Base-by-base conservation (phyloP, 2,888 invertebrate species). In the Leptopterna dolabrata region DNA sequence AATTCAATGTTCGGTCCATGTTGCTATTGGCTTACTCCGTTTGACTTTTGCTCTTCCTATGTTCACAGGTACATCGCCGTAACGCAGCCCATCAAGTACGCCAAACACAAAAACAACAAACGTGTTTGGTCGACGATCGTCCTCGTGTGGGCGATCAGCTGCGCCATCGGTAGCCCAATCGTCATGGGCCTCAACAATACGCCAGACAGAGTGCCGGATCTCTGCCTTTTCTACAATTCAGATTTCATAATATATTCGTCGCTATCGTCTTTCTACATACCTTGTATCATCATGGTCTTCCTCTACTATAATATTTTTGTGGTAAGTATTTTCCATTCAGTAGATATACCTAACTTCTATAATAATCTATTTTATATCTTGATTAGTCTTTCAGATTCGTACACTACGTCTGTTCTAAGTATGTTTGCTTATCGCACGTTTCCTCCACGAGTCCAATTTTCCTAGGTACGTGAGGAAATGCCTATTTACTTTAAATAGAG, bases 181-280 rank as follows among this genome's bases (percentile, higher is more conserved):
- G 97, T 98, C 81, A 94, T 99, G 90, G 99, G 99, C 51, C 95
- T 99, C 90, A 99, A 99, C 93, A 97, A 97, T 92, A 97, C 97
- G 0, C 96, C 97, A 0, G 95, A 97, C 91, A 93, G 97, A 89
- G 94, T 95, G 91, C 95, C 95, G 89, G 95, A 96, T 92, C 95
- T 96, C 91, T 99, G 99, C 93, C 95, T 97, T 90, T 99, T 99
- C 94, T 98, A 98, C 93, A 99, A 98, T 93, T 96, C 98, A 90
- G 97, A 98, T 93, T 99, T 99, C 93, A 97, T 99, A 92, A 96
- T 99, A 91, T 98, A 97, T 93, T 99, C 99, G 16, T 99, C 99
- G 86, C 94, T 99, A 90, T 97, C 97, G 90, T 99, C 99, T 91
- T 99, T 99, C 94, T 99, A 98, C 93, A 98, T 99, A 91, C 99